phyloP scores from a whole-genome alignment of 2,888 invertebrate species.

The Phengaris alcon region DNA sequence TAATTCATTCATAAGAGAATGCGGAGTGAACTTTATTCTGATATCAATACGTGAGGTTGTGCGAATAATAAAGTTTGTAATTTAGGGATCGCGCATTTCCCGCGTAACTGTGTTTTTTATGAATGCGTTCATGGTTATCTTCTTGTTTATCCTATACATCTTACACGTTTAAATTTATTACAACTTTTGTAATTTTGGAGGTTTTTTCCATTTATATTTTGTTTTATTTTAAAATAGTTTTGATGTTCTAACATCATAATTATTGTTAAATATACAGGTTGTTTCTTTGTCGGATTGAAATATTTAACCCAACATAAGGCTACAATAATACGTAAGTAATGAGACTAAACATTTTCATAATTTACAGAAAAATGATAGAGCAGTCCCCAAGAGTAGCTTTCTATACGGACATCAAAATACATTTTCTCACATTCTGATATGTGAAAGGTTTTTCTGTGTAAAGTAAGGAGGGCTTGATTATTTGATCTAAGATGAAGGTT shows the following conservation, averaged over 20 bases:
- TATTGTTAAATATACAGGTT: too few species aligned
- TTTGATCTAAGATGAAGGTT: conserved; percentile 23
- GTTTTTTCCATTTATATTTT: background rate
- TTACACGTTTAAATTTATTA: background rate
- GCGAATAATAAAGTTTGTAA: conserved; percentile 16
- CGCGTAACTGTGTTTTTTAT: conserved; percentile 1
- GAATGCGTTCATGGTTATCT: background rate
- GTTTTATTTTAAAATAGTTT: too few species aligned
- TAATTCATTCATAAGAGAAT: conserved; percentile 19
- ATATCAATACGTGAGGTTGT: conserved; percentile 12
- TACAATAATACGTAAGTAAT: too few species aligned
- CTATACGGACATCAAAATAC: background rate
- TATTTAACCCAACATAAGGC: too few species aligned
- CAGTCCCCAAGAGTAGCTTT: too few species aligned
- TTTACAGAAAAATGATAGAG: too few species aligned
- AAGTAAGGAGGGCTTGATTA: background rate
- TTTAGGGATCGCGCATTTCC: conserved; percentile 11
- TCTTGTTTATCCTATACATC: conserved; percentile 6
- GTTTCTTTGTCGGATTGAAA: too few species aligned
- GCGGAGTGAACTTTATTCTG: conserved; percentile 13
- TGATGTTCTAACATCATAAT: too few species aligned
- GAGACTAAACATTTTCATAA: too few species aligned
- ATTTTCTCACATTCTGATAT: background rate
- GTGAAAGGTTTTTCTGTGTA: background rate
- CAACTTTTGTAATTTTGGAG: background rate